These are phyloP conservation scores for Atta cephalotes DNA, from an alignment of 1,140 invertebrate species.

Conservation along the genomic window DNA sequence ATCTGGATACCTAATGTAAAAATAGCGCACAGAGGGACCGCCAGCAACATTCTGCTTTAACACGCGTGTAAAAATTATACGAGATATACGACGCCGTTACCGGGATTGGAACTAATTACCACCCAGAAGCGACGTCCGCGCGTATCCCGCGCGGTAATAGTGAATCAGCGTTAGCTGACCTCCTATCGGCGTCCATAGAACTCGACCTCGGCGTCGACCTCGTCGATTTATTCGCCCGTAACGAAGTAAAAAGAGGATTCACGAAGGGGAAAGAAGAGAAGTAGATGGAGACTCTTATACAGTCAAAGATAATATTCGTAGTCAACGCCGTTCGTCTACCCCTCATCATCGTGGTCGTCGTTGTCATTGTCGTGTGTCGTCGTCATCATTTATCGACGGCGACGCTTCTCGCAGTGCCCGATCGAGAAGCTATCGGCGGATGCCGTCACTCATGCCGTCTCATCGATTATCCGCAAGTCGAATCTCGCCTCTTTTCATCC, in stretches of 20 bases:
- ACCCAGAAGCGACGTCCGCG: constrained; percentile 82
- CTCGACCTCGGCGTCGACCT: constrained; percentile 77
- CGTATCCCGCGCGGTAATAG: constrained; percentile 74
- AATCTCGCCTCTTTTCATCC: constrained; percentile 49
- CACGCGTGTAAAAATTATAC: constrained; percentile 78
- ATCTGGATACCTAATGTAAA: constrained; percentile 73
- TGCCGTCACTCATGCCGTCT: constrained; percentile 43
- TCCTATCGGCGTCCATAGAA: constrained; percentile 79
- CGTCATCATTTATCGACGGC: constrained; percentile 44
- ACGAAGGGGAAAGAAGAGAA: too few species aligned
- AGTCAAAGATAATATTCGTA: constrained; percentile 69
- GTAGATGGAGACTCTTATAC: constrained; percentile 24
- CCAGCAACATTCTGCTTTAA: constrained; percentile 65
- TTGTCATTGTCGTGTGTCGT: constrained; percentile 62
- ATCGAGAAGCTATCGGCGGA: constrained; percentile 44
- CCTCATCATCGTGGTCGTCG: constrained; percentile 73
- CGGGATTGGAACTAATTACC: constrained; percentile 84
- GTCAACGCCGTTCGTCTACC: constrained; percentile 64
- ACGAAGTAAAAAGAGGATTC: constrained; percentile 73
- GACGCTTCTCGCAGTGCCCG: constrained; percentile 20
- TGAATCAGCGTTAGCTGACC: constrained; percentile 81
- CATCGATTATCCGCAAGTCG: constrained; percentile 62
- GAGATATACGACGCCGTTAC: constrained; percentile 85
- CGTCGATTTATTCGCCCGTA: constrained; percentile 81
- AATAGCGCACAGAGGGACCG: constrained; percentile 80